Conservation (phyloP, 2,113 vertebrate genomes). For the Percopsis transmontana region DNA sequence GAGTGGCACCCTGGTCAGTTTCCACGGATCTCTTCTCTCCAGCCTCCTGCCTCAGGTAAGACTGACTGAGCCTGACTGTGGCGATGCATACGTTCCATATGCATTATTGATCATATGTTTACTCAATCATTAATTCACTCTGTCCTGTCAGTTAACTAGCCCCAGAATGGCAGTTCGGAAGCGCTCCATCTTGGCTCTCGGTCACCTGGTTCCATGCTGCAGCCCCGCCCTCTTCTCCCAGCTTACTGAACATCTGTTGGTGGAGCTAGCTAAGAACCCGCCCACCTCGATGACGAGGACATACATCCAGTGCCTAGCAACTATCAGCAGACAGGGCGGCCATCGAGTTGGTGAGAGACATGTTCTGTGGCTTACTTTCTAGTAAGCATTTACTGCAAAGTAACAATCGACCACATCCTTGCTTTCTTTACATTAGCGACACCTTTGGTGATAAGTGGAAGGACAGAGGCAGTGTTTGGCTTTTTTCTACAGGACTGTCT, state of each 20-base stretch:
- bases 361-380: too few species aligned
- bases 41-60: constrained; percentile 84
- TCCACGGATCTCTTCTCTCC: constrained; percentile 88
- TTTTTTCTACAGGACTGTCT: background rate
- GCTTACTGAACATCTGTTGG: constrained; percentile 87
- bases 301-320: constrained; percentile 91
- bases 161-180: constrained; percentile 92
- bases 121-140: background rate
- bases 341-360: constrained; percentile 86
- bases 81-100: background rate
- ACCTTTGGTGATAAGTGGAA: too few species aligned
- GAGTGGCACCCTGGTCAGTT: constrained; percentile 84
- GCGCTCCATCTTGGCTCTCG: constrained; percentile 87
- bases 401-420: too few species aligned
- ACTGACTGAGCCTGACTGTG: background rate
- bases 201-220: constrained; percentile 90
- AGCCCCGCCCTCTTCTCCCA: constrained; percentile 86
- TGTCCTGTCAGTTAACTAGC: constrained; percentile 81
- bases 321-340: constrained; percentile 89
- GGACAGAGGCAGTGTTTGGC: too few species aligned
- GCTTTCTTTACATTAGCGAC: too few species aligned
- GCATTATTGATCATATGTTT: background rate
- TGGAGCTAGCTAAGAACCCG: constrained; percentile 75
- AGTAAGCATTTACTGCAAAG: too few species aligned
- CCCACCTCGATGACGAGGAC: constrained; percentile 85